Base-by-base conservation (phyloP, 2,888 invertebrate genomes). In the Magallana nippona region DNA sequence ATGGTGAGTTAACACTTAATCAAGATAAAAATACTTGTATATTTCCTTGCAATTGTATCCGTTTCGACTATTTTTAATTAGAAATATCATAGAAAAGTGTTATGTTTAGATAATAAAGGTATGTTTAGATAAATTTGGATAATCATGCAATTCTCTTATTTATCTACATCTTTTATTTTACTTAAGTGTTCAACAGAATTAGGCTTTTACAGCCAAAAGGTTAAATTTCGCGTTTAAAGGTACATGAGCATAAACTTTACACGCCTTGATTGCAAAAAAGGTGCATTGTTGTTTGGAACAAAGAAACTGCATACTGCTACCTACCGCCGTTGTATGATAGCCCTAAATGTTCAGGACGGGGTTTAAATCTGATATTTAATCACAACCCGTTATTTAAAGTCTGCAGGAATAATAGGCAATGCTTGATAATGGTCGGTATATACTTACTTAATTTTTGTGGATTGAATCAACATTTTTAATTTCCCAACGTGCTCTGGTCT, bases 301-400 rank as follows among this genome's bases (percentile, higher is more conserved):
- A 22, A 71, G 32, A 15, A 71, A 71, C 15, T 71, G 71, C 71
- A 13, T 5, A 15, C 15, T 10, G 27, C 71, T 27, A 10, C 22
- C 32, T 71, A 71, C 71, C 71, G 32, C 71, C 19, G 32, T 19
- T 10, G 32, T 32, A 27, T 27, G 71, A 71, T 32, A 60, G n/a
- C 19, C n/a, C 19, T 3, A n/a, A n/a, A 60, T 60, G n/a, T 60
- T 60, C 22, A 71, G 17, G 71, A 71, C 71, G 71, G 71, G 71
- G 32, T 71, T 71, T 71, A 71, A 71, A 71, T 71, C 71, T 27
- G 71, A 71, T 71, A 71, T 71, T 71, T 71, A 22, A 71, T 71
- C 71, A 71, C 32, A 71, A 11, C 22, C 71, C 22, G 32, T 71
- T 71, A 71, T 27, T 71, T 71, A 27, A 60, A 60, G 71, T 71